A percentile compares a stretch with the other conserved stretches of the same genome.
Conservation (phyloP, 2,797 vertebrate species). For the Labeo calbasu region DNA sequence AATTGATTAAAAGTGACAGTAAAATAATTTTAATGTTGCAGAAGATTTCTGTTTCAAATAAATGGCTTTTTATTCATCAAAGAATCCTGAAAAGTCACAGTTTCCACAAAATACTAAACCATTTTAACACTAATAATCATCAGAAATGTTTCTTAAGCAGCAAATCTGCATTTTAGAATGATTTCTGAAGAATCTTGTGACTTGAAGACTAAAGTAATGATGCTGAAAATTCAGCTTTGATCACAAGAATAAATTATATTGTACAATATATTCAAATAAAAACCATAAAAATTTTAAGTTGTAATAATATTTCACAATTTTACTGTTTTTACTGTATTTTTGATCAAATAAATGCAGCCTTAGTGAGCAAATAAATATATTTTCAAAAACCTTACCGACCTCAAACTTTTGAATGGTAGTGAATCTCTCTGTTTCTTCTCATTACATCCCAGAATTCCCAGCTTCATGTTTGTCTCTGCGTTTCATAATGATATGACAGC, state of each 20-base stretch:
- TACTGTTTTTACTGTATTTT: background rate
- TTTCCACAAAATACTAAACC: background rate
- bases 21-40: background rate
- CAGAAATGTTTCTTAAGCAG: background rate
- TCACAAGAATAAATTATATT: background rate
- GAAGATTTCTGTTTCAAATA: too few species aligned
- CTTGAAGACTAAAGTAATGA: background rate
- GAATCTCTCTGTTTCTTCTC: constrained; percentile 41
- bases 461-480: constrained; percentile 39
- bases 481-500: constrained; percentile 24
- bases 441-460: constrained; percentile 46
- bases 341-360: too few species aligned
- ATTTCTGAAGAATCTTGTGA: background rate
- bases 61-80: too few species aligned
- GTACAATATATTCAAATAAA: background rate
- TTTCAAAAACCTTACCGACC: background rate
- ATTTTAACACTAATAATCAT: background rate
- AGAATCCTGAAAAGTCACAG: too few species aligned
- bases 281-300: too few species aligned
- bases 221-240: background rate
- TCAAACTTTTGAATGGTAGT: constrained; percentile 11
- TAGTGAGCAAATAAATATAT: background rate
- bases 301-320: background rate
- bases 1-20: background rate
- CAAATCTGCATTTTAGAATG: background rate